Conservation (phyloP, 2,797 vertebrate species). For the Chloroceryle amazona region DNA sequence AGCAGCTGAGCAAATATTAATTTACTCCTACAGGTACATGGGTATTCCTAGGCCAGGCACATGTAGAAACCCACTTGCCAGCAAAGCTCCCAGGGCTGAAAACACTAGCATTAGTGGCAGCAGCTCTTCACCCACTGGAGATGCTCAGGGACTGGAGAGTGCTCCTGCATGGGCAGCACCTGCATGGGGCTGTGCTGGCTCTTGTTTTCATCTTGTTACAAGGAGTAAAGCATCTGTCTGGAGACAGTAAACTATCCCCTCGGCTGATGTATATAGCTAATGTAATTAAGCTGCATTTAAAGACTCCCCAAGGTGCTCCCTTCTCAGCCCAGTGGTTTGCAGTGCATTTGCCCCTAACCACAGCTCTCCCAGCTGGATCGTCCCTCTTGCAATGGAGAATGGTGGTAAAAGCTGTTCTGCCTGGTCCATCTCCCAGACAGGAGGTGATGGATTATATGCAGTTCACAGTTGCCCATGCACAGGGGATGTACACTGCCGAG, state of each 20-base stretch:
- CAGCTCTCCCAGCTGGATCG: not conserved
- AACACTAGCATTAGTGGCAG: accelerated
- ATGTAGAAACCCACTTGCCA: accelerated
- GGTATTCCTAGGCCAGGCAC: not conserved
- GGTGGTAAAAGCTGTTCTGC: not conserved
- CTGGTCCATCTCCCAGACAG: not conserved
- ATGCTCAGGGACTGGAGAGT: accelerated
- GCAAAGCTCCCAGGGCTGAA: not conserved
- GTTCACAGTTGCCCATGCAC: not conserved
- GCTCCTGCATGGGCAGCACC: accelerated
- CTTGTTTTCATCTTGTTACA: not conserved
- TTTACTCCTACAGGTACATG: not conserved
- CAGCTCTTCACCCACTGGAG: accelerated
- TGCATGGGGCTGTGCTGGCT: not conserved
- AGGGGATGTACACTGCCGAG: not conserved
- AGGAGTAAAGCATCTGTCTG: constrained; percentile 35
- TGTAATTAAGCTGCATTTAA: constrained; percentile 62
- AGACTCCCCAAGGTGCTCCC: constrained; percentile 41
- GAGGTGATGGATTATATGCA: not conserved
- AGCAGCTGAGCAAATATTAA: not conserved
- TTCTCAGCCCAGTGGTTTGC: not conserved
- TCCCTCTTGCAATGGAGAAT: not conserved
- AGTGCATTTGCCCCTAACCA: not conserved
- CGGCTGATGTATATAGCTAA: constrained; percentile 11
- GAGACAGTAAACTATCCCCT: constrained; percentile 51